Base-by-base conservation (phyloP, 2,888 invertebrate species). In the Eupithecia abbreviata region DNA sequence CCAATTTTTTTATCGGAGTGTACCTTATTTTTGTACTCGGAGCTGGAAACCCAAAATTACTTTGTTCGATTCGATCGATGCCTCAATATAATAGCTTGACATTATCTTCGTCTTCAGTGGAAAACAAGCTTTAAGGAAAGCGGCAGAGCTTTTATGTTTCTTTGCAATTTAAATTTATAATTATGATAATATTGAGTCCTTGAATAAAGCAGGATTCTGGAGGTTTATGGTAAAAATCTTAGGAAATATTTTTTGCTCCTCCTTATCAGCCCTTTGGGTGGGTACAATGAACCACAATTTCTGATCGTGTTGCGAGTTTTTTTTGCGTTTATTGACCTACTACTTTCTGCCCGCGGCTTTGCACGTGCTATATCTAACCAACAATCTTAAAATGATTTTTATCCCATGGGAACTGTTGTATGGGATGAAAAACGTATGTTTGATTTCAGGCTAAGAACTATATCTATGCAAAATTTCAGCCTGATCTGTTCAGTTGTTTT, bases 131-230 rank as follows among this genome's bases (percentile, higher is more conserved):
- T 74, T 47, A 70, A 2, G 10, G 45, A 47, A 41, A 30, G 71
- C 42, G 41, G 75, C 69, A 75, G 75, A 71, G 65, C 71, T 77
- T 71, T 73, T 65, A 72, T 68, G 76, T 72, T 68, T 75, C 72
- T 80, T 80, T 73, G 78, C 74, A 80, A 80, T 80, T 82, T 80
- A 80, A 79, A 82, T 82, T 74, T 62, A 76, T 78, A 80, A 80
- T 82, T 80, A 79, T 80, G 80, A 80, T 82, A 80, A 80, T 77
- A 73, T 74, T 71, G 77, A 82, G 78, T 58, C 68, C 58, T 79
- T 74, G 69, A 67, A 66, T 71, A 18, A 74, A 72, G 67, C 13
- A 71, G 67, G 69, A 49, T 51, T 73, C 41, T 65, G 45, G 18
- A 71, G 70, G 65, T 55, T 71, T 70, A 18, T 69, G 47, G 2